Base-by-base conservation (phyloP, 2,888 invertebrate genomes). In the Atrina japonica region DNA sequence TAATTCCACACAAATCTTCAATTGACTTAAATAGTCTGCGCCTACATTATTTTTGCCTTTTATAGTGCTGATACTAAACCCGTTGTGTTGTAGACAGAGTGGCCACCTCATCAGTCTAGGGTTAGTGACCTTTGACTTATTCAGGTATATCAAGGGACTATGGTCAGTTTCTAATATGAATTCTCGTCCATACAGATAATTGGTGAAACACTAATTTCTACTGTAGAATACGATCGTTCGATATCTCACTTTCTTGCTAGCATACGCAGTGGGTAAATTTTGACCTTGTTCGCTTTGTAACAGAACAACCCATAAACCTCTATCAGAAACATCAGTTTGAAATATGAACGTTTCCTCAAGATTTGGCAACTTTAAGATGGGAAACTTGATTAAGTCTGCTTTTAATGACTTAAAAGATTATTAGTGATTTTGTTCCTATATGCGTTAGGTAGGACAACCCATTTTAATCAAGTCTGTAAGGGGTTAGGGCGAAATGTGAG, bases 231-330 rank as follows among this genome's bases (percentile, higher is more conserved):
- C 0, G 67, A 45, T 1, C 67, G 50, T 47, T 86, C 83, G n/a
- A 74, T 30, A 2, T 27, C 66, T 9, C 70, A 86, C 58, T 6
- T 77, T 76, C 21, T 73, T 60, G 52, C 84, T 83, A 14, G 78
- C 76, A 65, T 83, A 86, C 23, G 80, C 81, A 0, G 86, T 77
- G 2, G 82, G 83, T 7, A 70, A 56, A 83, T 60, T n/a, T n/a
- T n/a, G n/a, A n/a, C n/a, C n/a, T n/a, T n/a, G n/a, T n/a, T n/a
- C n/a, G n/a, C n/a, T n/a, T n/a, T n/a, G n/a, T n/a, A 79, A 41
- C 7, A 86, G 73, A 3, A 76, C 80, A 0, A 79, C 80, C 3
- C 83, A 83, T 9, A 82, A 43, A 0, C 82, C 84, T 16, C 61
- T 59, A 11, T 66, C 68, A 11, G 79, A 80, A 0, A 80, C 85